Percentiles rank a stretch among this genome's conserved stretches.
phyloP scores from a whole-genome alignment of 1,140 invertebrate species.

The Drosophila sproati region DNA sequence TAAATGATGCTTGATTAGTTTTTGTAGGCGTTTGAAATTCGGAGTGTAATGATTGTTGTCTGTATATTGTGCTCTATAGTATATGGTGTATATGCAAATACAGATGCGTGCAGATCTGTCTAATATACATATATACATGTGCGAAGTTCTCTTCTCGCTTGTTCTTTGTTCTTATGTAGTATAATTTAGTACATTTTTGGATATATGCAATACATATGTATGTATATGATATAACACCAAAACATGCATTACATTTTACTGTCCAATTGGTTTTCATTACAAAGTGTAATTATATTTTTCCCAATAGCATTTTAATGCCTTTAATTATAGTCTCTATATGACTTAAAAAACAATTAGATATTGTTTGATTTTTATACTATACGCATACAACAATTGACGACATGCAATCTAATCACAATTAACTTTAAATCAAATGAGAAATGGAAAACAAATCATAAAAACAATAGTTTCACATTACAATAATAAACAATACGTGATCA shows the following conservation, averaged over 20 bases:
- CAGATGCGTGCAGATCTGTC: conserved; percentile 36
- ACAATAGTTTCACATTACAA: conserved; percentile 28
- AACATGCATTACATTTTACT: conserved; percentile 26
- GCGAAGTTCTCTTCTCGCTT: conserved; percentile 5
- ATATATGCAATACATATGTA: not conserved
- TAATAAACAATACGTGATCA: conserved; percentile 27
- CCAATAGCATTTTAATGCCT: conserved; percentile 9
- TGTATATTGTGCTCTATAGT: conserved; percentile 42
- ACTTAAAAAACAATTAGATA: conserved; percentile 9
- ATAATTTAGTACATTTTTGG: conserved; percentile 1
- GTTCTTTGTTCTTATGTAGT: conserved; percentile 19
- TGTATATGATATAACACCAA: conserved; percentile 15
- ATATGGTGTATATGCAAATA: conserved; percentile 6
- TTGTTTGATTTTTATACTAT: conserved; percentile 2
- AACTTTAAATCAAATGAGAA: conserved; percentile 24
- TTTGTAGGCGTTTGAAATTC: conserved; percentile 78
- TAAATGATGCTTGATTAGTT: conserved; percentile 23
- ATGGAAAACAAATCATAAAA: not conserved
- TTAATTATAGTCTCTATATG: not conserved
- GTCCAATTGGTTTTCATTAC: not conserved
- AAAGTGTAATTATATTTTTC: not conserved
- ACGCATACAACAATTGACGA: conserved; percentile 27
- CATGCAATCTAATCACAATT: conserved; percentile 43
- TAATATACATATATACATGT: conserved; percentile 13
- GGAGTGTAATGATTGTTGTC: conserved; percentile 74